These are phyloP conservation scores for Acleris emargana DNA, from an alignment of 2,888 invertebrate genomes.

Conservation along the genomic window DNA sequence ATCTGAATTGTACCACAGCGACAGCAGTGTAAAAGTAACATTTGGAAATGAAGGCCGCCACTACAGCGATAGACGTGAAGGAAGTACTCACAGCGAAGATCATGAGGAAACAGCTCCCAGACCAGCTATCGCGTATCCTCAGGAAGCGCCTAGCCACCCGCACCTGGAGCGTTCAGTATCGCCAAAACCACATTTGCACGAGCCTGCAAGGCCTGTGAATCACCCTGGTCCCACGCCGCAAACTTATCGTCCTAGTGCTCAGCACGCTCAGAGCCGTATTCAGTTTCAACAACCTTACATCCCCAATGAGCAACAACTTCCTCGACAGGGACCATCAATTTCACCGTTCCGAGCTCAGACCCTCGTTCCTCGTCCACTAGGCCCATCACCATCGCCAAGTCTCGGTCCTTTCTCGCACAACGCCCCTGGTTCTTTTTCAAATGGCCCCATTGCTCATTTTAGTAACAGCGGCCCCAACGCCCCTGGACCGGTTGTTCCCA, in stretches of 20 bases:
- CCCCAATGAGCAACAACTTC: constrained; percentile 72
- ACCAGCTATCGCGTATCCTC: constrained; percentile 83
- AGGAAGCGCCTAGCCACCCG: constrained; percentile 60
- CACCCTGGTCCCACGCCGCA: constrained; percentile 53
- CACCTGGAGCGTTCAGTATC: constrained; percentile 62
- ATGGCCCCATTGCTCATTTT: constrained; percentile 59
- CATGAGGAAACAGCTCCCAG: constrained; percentile 86
- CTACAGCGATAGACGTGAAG: constrained; percentile 67
- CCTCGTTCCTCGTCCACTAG: constrained; percentile 62
- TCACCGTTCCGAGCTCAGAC: constrained; percentile 69
- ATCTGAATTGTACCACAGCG: constrained; percentile 91
- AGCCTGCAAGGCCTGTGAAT: constrained; percentile 52
- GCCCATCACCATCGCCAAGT: constrained; percentile 57
- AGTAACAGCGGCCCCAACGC: constrained; percentile 57
- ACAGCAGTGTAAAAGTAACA: constrained; percentile 91
- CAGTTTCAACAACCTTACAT: constrained; percentile 75
- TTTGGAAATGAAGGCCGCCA: constrained; percentile 88
- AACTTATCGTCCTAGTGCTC: constrained; percentile 57
- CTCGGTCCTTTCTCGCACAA: constrained; percentile 9
- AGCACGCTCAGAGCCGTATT: constrained; percentile 73
- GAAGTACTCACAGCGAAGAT: constrained; percentile 61
- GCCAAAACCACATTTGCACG: constrained; percentile 56
- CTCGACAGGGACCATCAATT: constrained; percentile 70
- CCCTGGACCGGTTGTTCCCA: constrained; percentile 62
- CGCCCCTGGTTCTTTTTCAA: constrained; percentile 59